These are phyloP conservation scores for Temnothorax curvispinosus DNA, from an alignment of 1,140 invertebrate species.

Conservation along the genomic window DNA sequence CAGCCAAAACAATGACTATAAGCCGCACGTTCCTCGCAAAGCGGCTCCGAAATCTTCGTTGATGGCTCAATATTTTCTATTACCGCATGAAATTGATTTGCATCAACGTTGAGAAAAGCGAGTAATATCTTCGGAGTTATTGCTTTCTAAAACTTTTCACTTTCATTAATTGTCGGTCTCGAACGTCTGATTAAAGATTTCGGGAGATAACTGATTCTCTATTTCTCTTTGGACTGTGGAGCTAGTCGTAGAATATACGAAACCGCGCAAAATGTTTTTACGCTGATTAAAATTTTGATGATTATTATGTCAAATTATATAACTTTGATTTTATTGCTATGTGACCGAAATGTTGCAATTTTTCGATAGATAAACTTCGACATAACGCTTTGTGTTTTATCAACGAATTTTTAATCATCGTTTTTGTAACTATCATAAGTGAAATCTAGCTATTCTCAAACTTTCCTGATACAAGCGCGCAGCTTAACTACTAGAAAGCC, in stretches of 20 bases:
- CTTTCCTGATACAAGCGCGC: neutral
- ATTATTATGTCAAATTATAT: neutral
- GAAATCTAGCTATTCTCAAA: neutral
- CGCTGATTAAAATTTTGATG: neutral
- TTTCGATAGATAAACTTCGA: neutral
- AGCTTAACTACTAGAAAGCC: neutral
- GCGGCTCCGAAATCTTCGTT: neutral
- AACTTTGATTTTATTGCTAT: neutral
- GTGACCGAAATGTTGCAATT: neutral
- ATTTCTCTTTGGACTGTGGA: neutral
- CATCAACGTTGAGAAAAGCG: neutral
- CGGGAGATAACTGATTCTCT: neutral
- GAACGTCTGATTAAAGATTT: neutral
- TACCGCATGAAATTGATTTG: constrained; percentile 17
- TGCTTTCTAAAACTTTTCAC: neutral
- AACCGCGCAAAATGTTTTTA: neutral
- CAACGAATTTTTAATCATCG: neutral
- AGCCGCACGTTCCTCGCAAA: constrained; percentile 23
- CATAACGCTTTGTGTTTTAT: neutral
- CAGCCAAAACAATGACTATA: neutral
- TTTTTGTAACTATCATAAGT: neutral
- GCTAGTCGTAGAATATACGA: neutral
- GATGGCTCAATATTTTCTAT: constrained; percentile 26
- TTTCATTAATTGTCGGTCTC: neutral
- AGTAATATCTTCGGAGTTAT: neutral